phyloP scores from a whole-genome alignment of 2,797 vertebrate species.

The Esox lucius region DNA sequence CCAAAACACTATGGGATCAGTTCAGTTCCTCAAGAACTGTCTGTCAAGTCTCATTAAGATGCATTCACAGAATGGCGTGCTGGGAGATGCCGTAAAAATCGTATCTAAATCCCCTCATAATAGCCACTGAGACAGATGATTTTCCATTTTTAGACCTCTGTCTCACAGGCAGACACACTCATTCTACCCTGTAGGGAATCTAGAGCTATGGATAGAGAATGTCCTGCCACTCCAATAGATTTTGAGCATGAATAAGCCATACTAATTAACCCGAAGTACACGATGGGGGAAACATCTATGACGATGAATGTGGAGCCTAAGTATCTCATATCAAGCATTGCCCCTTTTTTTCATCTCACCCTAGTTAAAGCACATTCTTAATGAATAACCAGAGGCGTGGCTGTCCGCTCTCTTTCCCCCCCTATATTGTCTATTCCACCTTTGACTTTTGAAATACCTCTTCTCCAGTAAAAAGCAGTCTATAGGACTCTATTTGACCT shows the following conservation, averaged over 20 bases:
- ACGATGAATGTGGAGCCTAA: slow-evolving; percentile 20
- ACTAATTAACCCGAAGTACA: slow-evolving; percentile 20
- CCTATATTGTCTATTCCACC: background rate
- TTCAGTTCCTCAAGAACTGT: slow-evolving; percentile 45
- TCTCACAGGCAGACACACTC: background rate
- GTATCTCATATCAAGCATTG: slow-evolving; percentile 15
- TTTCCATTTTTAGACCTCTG: slow-evolving; percentile 18
- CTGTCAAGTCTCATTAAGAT: slow-evolving; percentile 50
- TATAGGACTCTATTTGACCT: background rate
- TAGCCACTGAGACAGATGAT: slow-evolving; percentile 30
- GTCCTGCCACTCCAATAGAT: slow-evolving; percentile 5
- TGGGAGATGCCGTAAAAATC: slow-evolving; percentile 3
- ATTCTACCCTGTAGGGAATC: slow-evolving; percentile 12
- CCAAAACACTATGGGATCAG: slow-evolving; percentile 37
- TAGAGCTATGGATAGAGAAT: slow-evolving; percentile 4
- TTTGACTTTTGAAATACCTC: background rate
- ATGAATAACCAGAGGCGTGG: slow-evolving; percentile 14
- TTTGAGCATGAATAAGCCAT: slow-evolving; percentile 26
- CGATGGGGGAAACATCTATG: slow-evolving; percentile 17
- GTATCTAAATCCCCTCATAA: slow-evolving; percentile 35
- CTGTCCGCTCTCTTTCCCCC: slow-evolving; percentile 1
- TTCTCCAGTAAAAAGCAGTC: background rate
- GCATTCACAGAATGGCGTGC: slow-evolving; percentile 44
- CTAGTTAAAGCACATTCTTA: slow-evolving; percentile 20
- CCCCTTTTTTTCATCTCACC: background rate